Evolutionary conservation across 1,140 invertebrate genomes (phyloP).

Genomic region (Venustaconcha ellipsiformis): DNA sequence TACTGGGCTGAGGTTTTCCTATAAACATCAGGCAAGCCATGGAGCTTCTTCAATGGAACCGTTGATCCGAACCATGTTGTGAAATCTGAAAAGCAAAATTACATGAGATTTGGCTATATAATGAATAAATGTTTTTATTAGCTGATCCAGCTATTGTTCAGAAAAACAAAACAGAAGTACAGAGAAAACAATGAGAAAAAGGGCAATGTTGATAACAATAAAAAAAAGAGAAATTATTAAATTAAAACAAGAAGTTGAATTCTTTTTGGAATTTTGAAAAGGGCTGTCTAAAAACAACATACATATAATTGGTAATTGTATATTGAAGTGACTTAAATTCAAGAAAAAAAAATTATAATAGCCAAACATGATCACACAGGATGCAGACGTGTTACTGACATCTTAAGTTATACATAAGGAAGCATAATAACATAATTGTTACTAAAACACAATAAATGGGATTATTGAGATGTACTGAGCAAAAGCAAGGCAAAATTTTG

Average conservation of each 20-base stretch:
- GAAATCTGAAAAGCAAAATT: conserved; percentile 46
- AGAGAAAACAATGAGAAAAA: background rate
- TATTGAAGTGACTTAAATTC: too few species aligned
- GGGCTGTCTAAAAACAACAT: too few species aligned
- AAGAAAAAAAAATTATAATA: too few species aligned
- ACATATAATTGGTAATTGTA: too few species aligned
- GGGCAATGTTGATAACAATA: background rate
- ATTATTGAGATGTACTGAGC: too few species aligned
- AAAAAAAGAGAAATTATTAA: background rate
- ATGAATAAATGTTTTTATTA: background rate
- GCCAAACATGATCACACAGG: too few species aligned
- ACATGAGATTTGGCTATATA: background rate
- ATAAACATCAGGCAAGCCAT: conserved; percentile 54
- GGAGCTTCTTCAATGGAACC: conserved; percentile 58
- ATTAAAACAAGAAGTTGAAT: background rate
- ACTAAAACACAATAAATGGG: too few species aligned
- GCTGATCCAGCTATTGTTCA: background rate
- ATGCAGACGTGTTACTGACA: too few species aligned
- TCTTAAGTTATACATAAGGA: too few species aligned
- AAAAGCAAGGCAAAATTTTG: too few species aligned
- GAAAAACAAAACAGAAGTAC: background rate
- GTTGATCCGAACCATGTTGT: conserved; percentile 65
- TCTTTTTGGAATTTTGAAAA: background rate
- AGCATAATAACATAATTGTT: too few species aligned
- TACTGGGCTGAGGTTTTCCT: conserved; percentile 61